A percentile compares a stretch with the other conserved stretches of the same genome.
phyloP scores from a whole-genome alignment of 2,888 invertebrate genomes.

The Lepidochitona cinerea region DNA sequence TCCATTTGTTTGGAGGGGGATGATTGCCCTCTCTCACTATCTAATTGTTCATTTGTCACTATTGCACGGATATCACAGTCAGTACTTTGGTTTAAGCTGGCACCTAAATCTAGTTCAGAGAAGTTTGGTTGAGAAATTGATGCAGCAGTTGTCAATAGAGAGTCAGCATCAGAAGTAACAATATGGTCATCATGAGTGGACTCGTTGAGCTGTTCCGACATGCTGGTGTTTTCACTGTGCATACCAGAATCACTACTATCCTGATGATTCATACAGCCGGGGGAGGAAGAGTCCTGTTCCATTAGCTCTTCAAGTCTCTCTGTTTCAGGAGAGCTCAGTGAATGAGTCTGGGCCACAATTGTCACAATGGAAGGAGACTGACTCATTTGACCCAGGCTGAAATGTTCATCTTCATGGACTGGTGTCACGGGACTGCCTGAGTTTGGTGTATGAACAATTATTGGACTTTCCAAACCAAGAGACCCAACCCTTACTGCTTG shows the following conservation, averaged over 20 bases:
- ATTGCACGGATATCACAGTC: conserved; percentile 11
- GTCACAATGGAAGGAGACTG: conserved; percentile 36
- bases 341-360: conserved; percentile 21
- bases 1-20: neutral
- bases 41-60: conserved; percentile 3
- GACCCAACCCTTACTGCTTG: neutral
- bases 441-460: conserved; percentile 35
- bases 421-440: conserved; percentile 47
- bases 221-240: conserved; percentile 60
- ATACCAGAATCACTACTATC: conserved; percentile 64
- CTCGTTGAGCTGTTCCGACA: conserved; percentile 36
- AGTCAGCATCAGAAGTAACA: neutral
- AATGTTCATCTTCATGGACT: conserved; percentile 15
- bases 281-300: neutral
- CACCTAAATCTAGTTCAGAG: neutral
- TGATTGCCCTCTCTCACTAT: neutral
- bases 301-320: conserved; percentile 12
- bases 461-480: neutral
- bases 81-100: neutral
- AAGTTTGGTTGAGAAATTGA: no score
- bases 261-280: conserved; percentile 42
- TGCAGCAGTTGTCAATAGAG: neutral
- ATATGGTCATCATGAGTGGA: neutral
- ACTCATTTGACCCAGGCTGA: conserved; percentile 23
- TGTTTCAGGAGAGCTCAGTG: neutral